These are phyloP conservation scores for Halcyon chelicuti DNA, from an alignment of 2,797 vertebrate species.

Conservation along the genomic window DNA sequence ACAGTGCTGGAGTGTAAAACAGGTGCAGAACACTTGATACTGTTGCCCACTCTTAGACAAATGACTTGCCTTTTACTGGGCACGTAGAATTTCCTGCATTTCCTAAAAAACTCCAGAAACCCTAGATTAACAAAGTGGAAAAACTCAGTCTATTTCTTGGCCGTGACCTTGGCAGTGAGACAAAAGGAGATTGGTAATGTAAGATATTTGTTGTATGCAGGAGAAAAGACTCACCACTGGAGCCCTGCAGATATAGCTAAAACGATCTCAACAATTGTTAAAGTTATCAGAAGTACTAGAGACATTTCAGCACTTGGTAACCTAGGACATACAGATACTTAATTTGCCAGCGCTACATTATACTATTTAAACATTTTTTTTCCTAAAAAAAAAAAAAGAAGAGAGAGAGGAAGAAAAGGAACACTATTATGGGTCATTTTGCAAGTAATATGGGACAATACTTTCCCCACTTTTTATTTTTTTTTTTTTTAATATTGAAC, in stretches of 20 bases:
- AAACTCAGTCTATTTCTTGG: conserved; percentile 46
- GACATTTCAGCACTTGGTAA: background rate
- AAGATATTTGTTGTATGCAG: background rate
- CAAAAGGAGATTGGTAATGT: conserved; percentile 48
- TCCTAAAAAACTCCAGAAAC: conserved; percentile 62
- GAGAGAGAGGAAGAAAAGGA: background rate
- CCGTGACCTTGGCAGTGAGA: conserved; percentile 60
- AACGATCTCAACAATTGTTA: background rate
- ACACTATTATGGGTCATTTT: background rate
- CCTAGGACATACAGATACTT: background rate
- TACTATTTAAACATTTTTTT: background rate
- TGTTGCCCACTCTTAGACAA: conserved; percentile 42
- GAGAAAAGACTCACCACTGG: background rate
- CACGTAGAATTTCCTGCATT: conserved; percentile 33
- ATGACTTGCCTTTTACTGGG: conserved; percentile 48
- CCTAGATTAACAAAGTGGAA: conserved; percentile 49
- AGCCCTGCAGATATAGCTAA: background rate
- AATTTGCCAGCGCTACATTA: background rate
- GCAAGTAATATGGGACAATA: background rate
- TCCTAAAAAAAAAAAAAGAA: background rate
- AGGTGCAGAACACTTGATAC: conserved; percentile 68
- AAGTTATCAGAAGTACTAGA: background rate
- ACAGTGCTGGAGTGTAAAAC: conserved; percentile 48
- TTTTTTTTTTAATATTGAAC: background rate
- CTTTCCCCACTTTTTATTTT: background rate